Evolutionary conservation across 2,113 vertebrate species (phyloP).

Genomic region (Nansenia antarctica): DNA sequence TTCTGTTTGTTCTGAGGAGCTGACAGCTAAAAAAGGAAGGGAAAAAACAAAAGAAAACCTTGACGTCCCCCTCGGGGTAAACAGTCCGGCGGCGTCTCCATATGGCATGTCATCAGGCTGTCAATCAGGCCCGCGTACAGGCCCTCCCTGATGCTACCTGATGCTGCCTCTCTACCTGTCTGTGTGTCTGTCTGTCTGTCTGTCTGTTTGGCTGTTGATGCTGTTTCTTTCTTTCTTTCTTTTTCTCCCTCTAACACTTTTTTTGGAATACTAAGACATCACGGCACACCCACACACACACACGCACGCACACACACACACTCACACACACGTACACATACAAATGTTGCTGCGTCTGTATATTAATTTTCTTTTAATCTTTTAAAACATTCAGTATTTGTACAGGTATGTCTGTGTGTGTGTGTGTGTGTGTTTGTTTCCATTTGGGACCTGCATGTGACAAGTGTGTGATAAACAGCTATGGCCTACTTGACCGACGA

Average conservation of each 20-base stretch:
- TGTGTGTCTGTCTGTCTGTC: slow-evolving; percentile 6
- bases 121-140: slow-evolving; percentile 63
- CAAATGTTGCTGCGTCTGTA: background rate
- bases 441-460: background rate
- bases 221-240: background rate
- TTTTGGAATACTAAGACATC: background rate
- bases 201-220: too few relatives aligned
- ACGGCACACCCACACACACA: background rate
- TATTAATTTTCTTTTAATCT: too few relatives aligned
- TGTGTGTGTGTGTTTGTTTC: background rate
- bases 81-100: slow-evolving; percentile 69
- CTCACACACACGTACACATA: background rate
- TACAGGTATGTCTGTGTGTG: background rate
- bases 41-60: slow-evolving; percentile 65
- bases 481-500: too few relatives aligned
- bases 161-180: slow-evolving; percentile 12
- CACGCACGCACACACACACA: background rate
- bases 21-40: slow-evolving; percentile 63
- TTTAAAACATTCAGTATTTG: too few relatives aligned
- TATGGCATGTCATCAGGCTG: slow-evolving; percentile 72
- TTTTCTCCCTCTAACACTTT: too few relatives aligned
- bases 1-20: slow-evolving; percentile 52
- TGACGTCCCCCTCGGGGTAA: slow-evolving; percentile 67
- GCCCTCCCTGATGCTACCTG: slow-evolving; percentile 42
- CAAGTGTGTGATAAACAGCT: too few relatives aligned